These are phyloP conservation scores for Crocuta crocuta DNA, from an alignment of 2,113 vertebrate genomes.

Conservation along the genomic window DNA sequence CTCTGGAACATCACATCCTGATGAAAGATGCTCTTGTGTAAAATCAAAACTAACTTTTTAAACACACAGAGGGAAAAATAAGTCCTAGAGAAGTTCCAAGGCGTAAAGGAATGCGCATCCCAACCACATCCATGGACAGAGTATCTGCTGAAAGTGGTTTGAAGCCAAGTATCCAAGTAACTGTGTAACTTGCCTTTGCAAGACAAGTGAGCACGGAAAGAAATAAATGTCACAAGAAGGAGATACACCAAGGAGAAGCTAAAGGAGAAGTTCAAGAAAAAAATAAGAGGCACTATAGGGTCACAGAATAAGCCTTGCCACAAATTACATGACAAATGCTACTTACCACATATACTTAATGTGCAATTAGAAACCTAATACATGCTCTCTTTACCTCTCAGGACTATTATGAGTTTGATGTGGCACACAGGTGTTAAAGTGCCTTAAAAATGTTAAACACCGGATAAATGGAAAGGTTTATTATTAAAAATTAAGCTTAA, in stretches of 20 bases:
- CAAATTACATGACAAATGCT: neutral
- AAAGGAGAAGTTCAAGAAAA: neutral
- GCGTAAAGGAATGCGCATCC: neutral
- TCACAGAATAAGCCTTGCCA: neutral
- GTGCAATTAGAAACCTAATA: conserved; percentile 7
- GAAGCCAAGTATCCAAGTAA: neutral
- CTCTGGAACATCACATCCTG: neutral
- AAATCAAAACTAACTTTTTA: neutral
- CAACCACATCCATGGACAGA: neutral
- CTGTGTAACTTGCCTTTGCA: neutral
- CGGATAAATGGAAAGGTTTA: conserved; percentile 16
- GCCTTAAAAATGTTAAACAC: conserved; percentile 49
- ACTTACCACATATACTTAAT: neutral
- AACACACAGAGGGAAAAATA: neutral
- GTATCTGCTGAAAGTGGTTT: neutral
- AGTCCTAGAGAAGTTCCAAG: neutral
- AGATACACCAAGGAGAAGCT: neutral
- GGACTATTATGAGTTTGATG: neutral
- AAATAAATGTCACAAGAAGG: neutral
- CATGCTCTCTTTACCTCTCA: neutral
- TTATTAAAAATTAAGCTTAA: conserved; percentile 52
- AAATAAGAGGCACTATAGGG: neutral
- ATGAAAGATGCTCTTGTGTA: neutral
- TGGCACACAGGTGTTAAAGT: conserved; percentile 41
- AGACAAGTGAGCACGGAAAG: neutral